Percentiles rank a stretch among this genome's conserved stretches.
Evolutionary conservation across 2,113 vertebrate genomes (phyloP).

Genomic region (Conger conger): DNA sequence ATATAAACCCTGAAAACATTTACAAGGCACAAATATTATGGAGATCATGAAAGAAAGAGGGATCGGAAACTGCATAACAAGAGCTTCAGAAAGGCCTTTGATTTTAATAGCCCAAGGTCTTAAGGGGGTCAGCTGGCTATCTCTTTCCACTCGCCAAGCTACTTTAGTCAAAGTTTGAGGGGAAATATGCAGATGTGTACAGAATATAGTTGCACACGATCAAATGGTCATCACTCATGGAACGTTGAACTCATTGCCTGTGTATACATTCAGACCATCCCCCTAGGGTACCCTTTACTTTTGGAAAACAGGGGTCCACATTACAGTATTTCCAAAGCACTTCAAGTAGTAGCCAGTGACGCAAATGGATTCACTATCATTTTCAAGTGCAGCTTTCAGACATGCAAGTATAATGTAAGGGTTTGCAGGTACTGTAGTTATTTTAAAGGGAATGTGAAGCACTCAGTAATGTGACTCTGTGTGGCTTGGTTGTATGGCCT

Average conservation of each 20-base stretch:
- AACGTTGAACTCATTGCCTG: neutral
- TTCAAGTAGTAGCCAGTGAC: no score
- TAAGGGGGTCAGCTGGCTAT: slow-evolving; percentile 25
- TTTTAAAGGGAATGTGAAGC: no score
- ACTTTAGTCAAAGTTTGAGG: neutral
- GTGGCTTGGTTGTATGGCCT: no score
- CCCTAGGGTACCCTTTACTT: neutral
- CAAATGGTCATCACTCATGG: neutral
- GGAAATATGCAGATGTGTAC: neutral
- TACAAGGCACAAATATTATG: slow-evolving; percentile 17
- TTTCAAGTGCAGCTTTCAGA: no score
- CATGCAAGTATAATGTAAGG: no score
- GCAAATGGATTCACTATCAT: no score
- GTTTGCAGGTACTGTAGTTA: no score
- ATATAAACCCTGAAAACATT: slow-evolving; percentile 2
- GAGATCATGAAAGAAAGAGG: slow-evolving; percentile 9
- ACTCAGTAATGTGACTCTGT: no score
- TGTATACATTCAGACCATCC: neutral
- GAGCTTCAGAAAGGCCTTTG: slow-evolving; percentile 26
- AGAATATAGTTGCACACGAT: neutral
- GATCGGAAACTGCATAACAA: slow-evolving; percentile 22
- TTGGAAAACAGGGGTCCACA: neutral
- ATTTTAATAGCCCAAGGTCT: slow-evolving; percentile 30
- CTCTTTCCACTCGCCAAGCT: slow-evolving; percentile 10
- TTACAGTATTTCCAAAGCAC: no score